phyloP scores from a whole-genome alignment of 1,140 invertebrate genomes.

The Magallana gigas region DNA sequence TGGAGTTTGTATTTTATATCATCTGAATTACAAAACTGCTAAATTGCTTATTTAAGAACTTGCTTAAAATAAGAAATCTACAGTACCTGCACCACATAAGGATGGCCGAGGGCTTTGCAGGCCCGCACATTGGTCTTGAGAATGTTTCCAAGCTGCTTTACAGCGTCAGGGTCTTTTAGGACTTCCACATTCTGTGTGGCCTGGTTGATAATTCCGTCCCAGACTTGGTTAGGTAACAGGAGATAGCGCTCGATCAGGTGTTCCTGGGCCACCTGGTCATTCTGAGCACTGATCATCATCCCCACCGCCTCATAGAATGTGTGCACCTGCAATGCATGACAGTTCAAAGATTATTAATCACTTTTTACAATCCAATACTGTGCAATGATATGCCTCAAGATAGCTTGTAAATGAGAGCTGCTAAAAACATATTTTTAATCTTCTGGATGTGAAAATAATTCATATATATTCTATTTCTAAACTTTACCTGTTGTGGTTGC shows the following conservation, averaged over 20 bases:
- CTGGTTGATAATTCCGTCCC: conserved; percentile 99
- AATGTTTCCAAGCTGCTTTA: conserved; percentile 98
- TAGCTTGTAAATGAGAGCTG: too few species aligned
- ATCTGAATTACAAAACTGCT: too few species aligned
- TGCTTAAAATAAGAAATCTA: too few species aligned
- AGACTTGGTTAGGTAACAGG: conserved; percentile 98
- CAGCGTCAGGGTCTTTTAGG: conserved; percentile 96
- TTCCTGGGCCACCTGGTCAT: conserved; percentile 92
- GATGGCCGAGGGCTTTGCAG: conserved; percentile 97
- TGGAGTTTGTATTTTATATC: too few species aligned
- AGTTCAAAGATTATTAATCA: too few species aligned
- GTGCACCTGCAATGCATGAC: conserved; percentile 87
- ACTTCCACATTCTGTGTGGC: conserved; percentile 98
- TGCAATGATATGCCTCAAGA: too few species aligned
- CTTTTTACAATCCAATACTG: too few species aligned
- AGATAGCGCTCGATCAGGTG: conserved; percentile 98
- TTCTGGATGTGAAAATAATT: too few species aligned
- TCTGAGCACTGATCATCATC: conserved; percentile 98
- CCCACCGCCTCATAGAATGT: conserved; percentile 99
- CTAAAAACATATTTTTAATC: too few species aligned
- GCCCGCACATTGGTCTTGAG: conserved; percentile 99
- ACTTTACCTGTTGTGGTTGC: conserved; percentile 92
- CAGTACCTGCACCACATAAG: conserved; percentile 92
- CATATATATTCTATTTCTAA: not conserved
- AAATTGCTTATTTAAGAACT: too few species aligned